phyloP scores from a whole-genome alignment of 2,888 invertebrate species.

The Hydriomena furcata region DNA sequence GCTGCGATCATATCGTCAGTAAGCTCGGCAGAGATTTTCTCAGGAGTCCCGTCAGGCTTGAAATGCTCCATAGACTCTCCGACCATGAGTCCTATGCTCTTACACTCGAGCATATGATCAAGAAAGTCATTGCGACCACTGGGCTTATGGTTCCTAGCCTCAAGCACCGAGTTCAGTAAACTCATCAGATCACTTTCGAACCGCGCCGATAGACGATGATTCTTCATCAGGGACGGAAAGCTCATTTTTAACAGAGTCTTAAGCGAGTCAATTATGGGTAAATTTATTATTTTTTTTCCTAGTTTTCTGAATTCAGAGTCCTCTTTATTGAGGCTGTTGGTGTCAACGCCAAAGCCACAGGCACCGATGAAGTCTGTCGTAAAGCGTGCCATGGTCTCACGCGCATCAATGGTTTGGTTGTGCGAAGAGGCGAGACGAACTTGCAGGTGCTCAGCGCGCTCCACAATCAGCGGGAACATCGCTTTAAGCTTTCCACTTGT shows the following conservation, averaged over 20 bases:
- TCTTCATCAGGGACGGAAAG: conserved; percentile 1
- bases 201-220: not conserved
- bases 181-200: not conserved
- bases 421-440: conserved; percentile 39
- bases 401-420: conserved; percentile 45
- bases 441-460: conserved; percentile 54
- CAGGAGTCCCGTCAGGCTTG: conserved; percentile 50
- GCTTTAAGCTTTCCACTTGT: conserved; percentile 9
- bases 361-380: conserved; percentile 63
- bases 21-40: conserved; percentile 42
- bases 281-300: not conserved
- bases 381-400: conserved; percentile 62
- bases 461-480: conserved; percentile 39
- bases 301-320: conserved; percentile 7
- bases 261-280: not conserved
- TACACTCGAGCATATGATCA: conserved; percentile 53
- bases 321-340: conserved; percentile 2
- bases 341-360: conserved; percentile 44
- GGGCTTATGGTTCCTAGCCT: conserved; percentile 48
- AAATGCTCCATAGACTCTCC: conserved; percentile 53
- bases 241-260: not conserved
- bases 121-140: conserved; percentile 58
- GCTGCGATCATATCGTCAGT: conserved; percentile 51
- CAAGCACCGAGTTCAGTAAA: not conserved
- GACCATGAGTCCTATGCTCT: conserved; percentile 48